Percentiles rank a stretch among this genome's conserved stretches.
Conservation (phyloP, 2,888 invertebrate genomes). For the Conistra vaccinii region DNA sequence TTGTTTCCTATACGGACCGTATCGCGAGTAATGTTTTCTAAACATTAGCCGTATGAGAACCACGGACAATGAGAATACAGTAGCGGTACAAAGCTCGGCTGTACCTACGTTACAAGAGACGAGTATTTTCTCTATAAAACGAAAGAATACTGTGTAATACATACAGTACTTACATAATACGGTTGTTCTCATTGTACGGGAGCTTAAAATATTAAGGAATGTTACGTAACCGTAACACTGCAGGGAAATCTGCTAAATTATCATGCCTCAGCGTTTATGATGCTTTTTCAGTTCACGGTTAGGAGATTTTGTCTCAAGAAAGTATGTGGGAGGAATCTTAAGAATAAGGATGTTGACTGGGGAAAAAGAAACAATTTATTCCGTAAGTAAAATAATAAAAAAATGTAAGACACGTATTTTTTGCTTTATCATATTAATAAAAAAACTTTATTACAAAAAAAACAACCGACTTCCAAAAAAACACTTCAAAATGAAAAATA, state of each 20-base stretch:
- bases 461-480: too few relatives aligned
- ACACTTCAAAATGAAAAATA: too few relatives aligned
- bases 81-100: conserved; percentile 52
- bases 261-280: conserved; percentile 39
- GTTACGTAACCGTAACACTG: conserved; percentile 46
- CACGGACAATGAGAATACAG: conserved; percentile 60
- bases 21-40: conserved; percentile 75
- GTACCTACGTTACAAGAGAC: conserved; percentile 19
- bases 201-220: conserved; percentile 60
- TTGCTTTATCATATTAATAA: too few relatives aligned
- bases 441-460: too few relatives aligned
- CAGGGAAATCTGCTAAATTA: conserved; percentile 43
- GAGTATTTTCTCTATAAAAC: conserved; percentile 49
- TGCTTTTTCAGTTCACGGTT: conserved; percentile 25
- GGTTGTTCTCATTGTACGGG: conserved; percentile 54
- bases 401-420: too few relatives aligned
- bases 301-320: conserved; percentile 11
- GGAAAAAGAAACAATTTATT: too few relatives aligned
- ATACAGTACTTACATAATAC: conserved; percentile 19
- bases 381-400: too few relatives aligned
- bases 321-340: not conserved
- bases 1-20: conserved; percentile 70
- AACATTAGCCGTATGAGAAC: conserved; percentile 69
- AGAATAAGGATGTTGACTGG: too few relatives aligned
- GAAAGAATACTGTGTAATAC: conserved; percentile 42